phyloP scores from a whole-genome alignment of 2,113 vertebrate species.

The Hippocampus abdominalis region DNA sequence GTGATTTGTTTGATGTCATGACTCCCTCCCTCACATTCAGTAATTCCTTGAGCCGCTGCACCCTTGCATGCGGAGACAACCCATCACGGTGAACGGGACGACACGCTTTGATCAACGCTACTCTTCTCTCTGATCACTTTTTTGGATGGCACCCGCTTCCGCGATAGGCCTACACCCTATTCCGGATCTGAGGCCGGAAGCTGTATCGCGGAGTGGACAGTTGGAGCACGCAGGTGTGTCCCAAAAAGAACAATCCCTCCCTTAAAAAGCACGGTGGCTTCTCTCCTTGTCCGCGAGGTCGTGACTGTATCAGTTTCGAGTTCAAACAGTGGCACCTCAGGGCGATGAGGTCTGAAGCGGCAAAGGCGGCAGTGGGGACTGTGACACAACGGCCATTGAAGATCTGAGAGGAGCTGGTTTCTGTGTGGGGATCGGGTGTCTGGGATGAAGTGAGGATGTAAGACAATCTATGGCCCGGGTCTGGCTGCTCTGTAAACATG shows the following conservation, averaged over 20 bases:
- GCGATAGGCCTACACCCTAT: conserved; percentile 32
- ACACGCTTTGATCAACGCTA: conserved; percentile 52
- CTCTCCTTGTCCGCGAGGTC: conserved; percentile 48
- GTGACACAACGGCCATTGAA: conserved; percentile 70
- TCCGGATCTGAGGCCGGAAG: conserved; percentile 21
- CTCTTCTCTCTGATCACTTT: conserved; percentile 56
- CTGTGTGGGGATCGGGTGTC: conserved; percentile 72
- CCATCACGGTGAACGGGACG: conserved; percentile 5
- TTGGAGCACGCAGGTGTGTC: conserved; percentile 56
- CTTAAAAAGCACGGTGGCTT: conserved; percentile 47
- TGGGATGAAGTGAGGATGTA: conserved; percentile 74
- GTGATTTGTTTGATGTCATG: conserved; percentile 60
- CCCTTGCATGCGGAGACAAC: neutral
- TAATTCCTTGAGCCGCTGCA: conserved; percentile 62
- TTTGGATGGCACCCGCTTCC: conserved; percentile 47
- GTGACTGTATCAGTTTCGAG: conserved; percentile 64
- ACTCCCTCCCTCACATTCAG: conserved; percentile 51
- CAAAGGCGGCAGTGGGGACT: conserved; percentile 47
- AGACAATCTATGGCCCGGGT: conserved; percentile 75
- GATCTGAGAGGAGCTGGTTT: conserved; percentile 66
- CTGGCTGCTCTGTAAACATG: conserved; percentile 74
- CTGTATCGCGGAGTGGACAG: conserved; percentile 39
- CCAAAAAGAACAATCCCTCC: conserved; percentile 44
- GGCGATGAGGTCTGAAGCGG: conserved; percentile 56
- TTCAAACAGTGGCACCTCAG: conserved; percentile 67